Conservation (phyloP, 2,888 invertebrate genomes). For the Eilema griseolum region DNA sequence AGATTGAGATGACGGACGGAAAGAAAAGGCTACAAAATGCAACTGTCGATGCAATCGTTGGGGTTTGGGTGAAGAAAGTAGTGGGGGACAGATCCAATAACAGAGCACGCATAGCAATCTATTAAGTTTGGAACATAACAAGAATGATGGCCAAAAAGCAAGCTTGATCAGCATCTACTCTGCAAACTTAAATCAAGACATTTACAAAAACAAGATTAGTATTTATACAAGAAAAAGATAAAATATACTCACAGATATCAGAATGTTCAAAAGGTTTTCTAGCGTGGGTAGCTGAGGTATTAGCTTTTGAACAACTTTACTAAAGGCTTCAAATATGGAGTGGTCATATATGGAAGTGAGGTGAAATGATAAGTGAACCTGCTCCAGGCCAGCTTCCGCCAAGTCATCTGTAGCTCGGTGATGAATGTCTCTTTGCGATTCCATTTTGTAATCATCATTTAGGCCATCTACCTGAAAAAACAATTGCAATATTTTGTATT, state of each 20-base stretch:
- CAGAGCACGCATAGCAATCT: background rate
- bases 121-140: background rate
- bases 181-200: slow-evolving; percentile 1
- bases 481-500: background rate
- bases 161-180: background rate
- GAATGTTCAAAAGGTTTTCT: slow-evolving; percentile 98
- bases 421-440: slow-evolving; percentile 99
- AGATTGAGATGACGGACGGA: background rate
- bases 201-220: background rate
- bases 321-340: slow-evolving; percentile 99
- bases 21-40: background rate
- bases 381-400: slow-evolving; percentile 94
- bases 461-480: slow-evolving; percentile 94
- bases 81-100: background rate
- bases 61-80: background rate
- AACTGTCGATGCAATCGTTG: background rate
- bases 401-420: slow-evolving; percentile 98
- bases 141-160: background rate
- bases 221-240: background rate
- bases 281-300: slow-evolving; percentile 98
- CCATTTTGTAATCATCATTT: slow-evolving; percentile 99
- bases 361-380: slow-evolving; percentile 97
- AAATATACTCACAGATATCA: slow-evolving; percentile 94
- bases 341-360: slow-evolving; percentile 99
- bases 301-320: slow-evolving; percentile 99